Evolutionary conservation across 2,888 invertebrate genomes (phyloP), one percentile per base, ranked within the genome.

Genomic region (Pilophorus perplexus): DNA sequence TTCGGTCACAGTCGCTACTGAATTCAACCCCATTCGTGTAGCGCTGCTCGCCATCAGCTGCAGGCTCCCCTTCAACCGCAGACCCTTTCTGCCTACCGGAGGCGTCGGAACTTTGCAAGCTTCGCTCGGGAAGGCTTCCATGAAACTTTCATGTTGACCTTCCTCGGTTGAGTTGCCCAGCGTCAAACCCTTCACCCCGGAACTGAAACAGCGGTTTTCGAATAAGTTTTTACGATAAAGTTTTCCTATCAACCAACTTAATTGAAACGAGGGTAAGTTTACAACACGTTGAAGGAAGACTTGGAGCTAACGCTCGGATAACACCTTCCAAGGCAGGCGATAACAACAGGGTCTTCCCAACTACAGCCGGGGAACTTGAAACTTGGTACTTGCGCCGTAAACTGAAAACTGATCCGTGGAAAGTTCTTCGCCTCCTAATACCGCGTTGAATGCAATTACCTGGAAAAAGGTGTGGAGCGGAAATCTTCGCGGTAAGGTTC

Each of bases 231-330:
- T 52, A 28, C 28, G 52, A 14, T 28, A n/a, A 28, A 52, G 27
- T 52, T 52, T 52, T 28, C 52, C 52, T 18, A 52, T 52, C 52
- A 52, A 14, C 12, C 27, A 52, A 52, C 27, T 52, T 52, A 52
- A 52, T 52, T 52, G 52, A 52, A 52, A 52, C 52, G 25, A 52
- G 6, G 33, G 52, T 16, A 28, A 28, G 52, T 46, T 46, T 46
- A 46, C 46, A 52, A 28, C 52, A 28, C 52, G 28, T 52, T 16
- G 28, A 27, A 52, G 52, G 25, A 28, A 52, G 52, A 28, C 16
- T 16, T 16, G 12, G 12, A 4, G 12, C 23, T 46, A 46, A n/a
- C n/a, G n/a, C n/a, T n/a, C n/a, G n/a, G n/a, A n/a, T n/a, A n/a
- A n/a, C n/a, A n/a, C n/a, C n/a, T n/a, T n/a, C n/a, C n/a, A n/a